Percentiles rank a stretch among this genome's conserved stretches.
Evolutionary conservation across 2,797 vertebrate genomes (phyloP).

Genomic region (Octomys mimax): DNA sequence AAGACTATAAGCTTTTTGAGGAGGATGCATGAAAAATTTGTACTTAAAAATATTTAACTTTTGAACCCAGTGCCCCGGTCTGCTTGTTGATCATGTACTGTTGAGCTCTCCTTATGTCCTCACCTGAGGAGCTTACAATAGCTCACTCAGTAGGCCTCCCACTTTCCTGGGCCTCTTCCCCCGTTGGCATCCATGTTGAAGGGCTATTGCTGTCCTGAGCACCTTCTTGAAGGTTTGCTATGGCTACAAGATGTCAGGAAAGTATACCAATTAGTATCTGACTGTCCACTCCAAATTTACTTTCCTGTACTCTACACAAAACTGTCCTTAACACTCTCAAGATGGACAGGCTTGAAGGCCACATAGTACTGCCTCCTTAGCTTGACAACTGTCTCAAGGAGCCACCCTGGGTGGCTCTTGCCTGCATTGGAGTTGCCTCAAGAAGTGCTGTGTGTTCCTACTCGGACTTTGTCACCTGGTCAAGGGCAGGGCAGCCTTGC

Average conservation of each 20-base stretch:
- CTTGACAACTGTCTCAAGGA: neutral
- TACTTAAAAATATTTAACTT: neutral
- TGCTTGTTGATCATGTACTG: neutral
- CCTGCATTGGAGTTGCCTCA: neutral
- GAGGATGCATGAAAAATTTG: neutral
- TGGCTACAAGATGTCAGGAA: neutral
- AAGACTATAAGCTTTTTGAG: neutral
- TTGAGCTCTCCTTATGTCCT: neutral
- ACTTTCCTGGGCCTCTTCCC: neutral
- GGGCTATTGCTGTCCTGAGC: neutral
- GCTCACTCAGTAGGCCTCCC: neutral
- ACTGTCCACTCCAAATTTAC: neutral
- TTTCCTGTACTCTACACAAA: neutral
- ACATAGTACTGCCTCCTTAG: neutral
- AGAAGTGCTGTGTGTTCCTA: neutral
- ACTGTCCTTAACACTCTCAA: too few species aligned
- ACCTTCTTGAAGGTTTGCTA: neutral
- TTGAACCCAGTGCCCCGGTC: neutral
- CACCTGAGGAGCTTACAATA: rapidly evolving
- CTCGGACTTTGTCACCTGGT: neutral
- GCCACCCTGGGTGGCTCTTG: neutral
- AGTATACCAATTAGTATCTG: neutral
- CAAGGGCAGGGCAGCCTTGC: neutral
- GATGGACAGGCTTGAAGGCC: neutral
- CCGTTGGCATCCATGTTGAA: neutral